Base-by-base conservation (phyloP, 2,888 invertebrate genomes). In the Octonoba sinensis region DNA sequence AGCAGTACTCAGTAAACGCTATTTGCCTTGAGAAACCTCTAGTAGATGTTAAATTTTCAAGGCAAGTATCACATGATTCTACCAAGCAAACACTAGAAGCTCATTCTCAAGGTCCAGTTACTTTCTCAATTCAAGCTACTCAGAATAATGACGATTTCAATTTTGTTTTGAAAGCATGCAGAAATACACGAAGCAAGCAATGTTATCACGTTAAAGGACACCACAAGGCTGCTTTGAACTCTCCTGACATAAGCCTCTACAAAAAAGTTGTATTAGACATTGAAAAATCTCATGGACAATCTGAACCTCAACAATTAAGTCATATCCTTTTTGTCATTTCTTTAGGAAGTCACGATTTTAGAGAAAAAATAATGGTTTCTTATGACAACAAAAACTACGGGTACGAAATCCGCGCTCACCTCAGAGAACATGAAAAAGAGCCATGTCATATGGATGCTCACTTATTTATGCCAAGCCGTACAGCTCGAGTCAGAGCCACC, bases 161-260 rank as follows among this genome's bases (percentile, higher is more conserved):
- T 15, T 24, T 65, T 27, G 70, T 51, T 18, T 54, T 72, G 3
- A n/a, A 36, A 13, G 60, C 72, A 4, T 82, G 82, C 51, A 47
- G n/a, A 24, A 59, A 62, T 22, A n/a, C 46, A n/a, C 12, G n/a
- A 22, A 56, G 54, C 6, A 24, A 57, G 54, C 3, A 12, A 15
- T 82, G 82, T 36, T 82, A 82, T 27, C 67, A 44, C 18, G 57
- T 67, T 18, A 76, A 71, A 62, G 57, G 44, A 20, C 54, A 67
- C 44, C 64, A 82, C 22, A 72, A 72, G 56, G 18, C 47, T 56
- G 15, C 44, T 24, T 4, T 27, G 1, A 46, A 71, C 6, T 59
- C 70, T 15, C 60, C 59, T 60, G 54, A 49, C 18, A 62, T 72
- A 15, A 27, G 46, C 16, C 47, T 44, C 3, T 67, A 82, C 51